phyloP scores from a whole-genome alignment of 2,113 vertebrate species.

The Anguilla japonica region DNA sequence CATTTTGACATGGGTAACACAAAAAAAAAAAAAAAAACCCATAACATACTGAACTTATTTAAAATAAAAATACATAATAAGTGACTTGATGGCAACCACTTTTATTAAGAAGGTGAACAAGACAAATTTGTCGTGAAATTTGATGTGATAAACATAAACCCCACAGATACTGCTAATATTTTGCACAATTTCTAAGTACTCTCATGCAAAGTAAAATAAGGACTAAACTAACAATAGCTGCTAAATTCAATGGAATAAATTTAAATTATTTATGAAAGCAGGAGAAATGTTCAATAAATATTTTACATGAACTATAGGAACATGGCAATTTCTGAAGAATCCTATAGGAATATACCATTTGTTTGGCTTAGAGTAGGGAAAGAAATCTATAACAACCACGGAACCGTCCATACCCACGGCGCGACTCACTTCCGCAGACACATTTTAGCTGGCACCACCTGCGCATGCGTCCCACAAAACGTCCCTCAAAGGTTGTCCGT shows the following conservation, averaged over 20 bases:
- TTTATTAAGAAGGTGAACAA: neutral
- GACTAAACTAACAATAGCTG: slow-evolving; percentile 20
- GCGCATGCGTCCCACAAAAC: too few relatives aligned
- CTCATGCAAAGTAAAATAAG: slow-evolving; percentile 11
- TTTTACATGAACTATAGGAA: slow-evolving; percentile 43
- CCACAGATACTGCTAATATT: slow-evolving; percentile 36
- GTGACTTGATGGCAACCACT: neutral
- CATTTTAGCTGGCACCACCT: too few relatives aligned
- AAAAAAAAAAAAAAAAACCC: neutral
- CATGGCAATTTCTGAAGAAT: slow-evolving; percentile 27
- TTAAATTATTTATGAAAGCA: slow-evolving; percentile 41
- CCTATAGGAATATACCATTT: slow-evolving; percentile 38
- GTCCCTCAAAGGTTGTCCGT: too few relatives aligned
- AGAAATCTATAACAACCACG: too few relatives aligned
- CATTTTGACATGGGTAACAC: neutral
- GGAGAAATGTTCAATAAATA: slow-evolving; percentile 40
- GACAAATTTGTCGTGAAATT: neutral
- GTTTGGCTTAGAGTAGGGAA: slow-evolving; percentile 37
- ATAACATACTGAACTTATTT: neutral
- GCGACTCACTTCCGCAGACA: too few relatives aligned
- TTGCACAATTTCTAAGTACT: slow-evolving; percentile 35
- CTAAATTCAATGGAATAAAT: slow-evolving; percentile 47
- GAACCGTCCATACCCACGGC: too few relatives aligned
- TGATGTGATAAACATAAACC: too few relatives aligned
- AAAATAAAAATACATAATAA: neutral